phyloP scores from a whole-genome alignment of 64 coral and sea anemone species.

The Pocillopora damicornis region DNA sequence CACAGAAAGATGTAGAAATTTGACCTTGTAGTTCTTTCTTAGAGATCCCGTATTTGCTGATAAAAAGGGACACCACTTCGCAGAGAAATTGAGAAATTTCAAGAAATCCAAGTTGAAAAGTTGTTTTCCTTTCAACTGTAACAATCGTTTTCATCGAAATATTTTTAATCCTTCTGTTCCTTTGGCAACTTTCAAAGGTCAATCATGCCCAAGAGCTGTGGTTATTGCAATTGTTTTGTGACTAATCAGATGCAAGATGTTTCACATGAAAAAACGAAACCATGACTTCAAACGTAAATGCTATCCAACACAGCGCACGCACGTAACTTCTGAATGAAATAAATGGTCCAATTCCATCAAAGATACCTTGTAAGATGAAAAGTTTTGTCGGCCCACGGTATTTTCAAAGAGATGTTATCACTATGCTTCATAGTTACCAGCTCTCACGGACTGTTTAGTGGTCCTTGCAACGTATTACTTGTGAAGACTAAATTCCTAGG shows the following conservation, averaged over 20 bases:
- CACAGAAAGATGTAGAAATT: background rate
- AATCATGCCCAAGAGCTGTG: no score
- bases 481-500: no score
- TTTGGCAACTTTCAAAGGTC: no score
- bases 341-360: background rate
- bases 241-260: constrained; percentile 10
- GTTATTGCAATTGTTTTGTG: background rate
- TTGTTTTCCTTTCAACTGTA: background rate
- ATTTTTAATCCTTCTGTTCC: no score
- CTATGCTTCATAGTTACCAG: no score
- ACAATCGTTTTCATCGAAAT: background rate
- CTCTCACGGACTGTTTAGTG: no score
- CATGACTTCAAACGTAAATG: constrained; percentile 10
- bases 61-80: background rate
- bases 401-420: no score
- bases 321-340: background rate
- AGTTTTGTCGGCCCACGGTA: no score
- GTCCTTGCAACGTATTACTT: no score
- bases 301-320: background rate
- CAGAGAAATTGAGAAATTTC: no score
- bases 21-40: background rate
- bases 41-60: background rate
- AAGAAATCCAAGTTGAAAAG: background rate
- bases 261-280: constrained; percentile 35
- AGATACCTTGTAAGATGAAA: no score